Percentiles rank a stretch among this genome's conserved stretches.
These are phyloP conservation scores for Mugil cephalus DNA, from an alignment of 2,113 vertebrate genomes.

Conservation along the genomic window DNA sequence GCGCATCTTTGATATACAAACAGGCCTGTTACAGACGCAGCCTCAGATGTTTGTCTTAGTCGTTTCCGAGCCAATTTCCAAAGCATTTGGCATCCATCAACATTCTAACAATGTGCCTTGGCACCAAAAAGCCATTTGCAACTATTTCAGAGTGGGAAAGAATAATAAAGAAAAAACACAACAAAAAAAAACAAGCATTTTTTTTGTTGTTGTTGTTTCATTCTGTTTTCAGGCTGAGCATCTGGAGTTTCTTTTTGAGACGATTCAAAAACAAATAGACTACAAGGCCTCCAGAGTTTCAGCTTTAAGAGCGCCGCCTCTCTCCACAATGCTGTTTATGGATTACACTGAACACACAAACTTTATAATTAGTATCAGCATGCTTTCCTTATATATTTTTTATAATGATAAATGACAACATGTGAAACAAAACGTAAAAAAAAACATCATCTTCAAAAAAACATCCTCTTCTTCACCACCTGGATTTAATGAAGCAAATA, in stretches of 20 bases:
- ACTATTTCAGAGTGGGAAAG: slow-evolving; percentile 60
- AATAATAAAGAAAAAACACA: not conserved
- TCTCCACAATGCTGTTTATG: not conserved
- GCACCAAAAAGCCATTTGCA: slow-evolving; percentile 75
- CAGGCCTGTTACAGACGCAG: slow-evolving; percentile 48
- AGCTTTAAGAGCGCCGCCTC: slow-evolving; percentile 42
- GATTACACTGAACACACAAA: slow-evolving; percentile 1
- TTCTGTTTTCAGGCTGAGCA: slow-evolving; percentile 73
- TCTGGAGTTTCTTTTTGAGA: slow-evolving; percentile 73
- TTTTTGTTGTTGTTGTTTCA: slow-evolving; percentile 56
- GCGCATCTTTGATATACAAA: slow-evolving; percentile 59
- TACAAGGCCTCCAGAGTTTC: slow-evolving; percentile 55
- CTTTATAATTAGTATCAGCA: not conserved
- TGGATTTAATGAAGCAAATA: too few relatives aligned
- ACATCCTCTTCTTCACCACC: too few relatives aligned
- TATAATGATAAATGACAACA: too few relatives aligned
- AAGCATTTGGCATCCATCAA: slow-evolving; percentile 79
- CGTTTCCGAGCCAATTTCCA: slow-evolving; percentile 68
- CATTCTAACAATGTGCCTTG: slow-evolving; percentile 78
- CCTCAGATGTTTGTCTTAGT: slow-evolving; percentile 74
- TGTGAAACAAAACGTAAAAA: too few relatives aligned
- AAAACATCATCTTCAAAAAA: too few relatives aligned
- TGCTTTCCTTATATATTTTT: too few relatives aligned
- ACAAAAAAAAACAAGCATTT: slow-evolving; percentile 61
- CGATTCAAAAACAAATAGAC: slow-evolving; percentile 76